A percentile compares a stretch with the other conserved stretches of the same genome.
Conservation (phyloP, 2,797 vertebrate genomes). For the Sebastolobus altivelis region DNA sequence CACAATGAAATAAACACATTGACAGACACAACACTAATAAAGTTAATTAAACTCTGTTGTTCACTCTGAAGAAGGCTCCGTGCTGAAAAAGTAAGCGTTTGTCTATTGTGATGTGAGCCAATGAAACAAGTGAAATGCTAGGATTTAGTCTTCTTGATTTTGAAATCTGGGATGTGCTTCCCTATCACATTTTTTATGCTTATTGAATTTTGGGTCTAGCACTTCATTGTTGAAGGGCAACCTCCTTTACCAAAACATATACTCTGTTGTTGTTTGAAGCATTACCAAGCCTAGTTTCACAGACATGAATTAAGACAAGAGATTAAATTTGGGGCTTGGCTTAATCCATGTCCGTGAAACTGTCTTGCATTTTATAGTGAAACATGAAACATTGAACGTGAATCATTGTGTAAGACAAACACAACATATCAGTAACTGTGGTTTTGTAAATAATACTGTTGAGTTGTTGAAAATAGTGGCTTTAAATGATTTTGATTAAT, state of each 20-base stretch:
- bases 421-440: neutral
- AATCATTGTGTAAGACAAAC: conserved; percentile 14
- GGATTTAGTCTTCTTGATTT: neutral
- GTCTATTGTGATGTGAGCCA: neutral
- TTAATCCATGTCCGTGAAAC: conserved; percentile 7
- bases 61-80: neutral
- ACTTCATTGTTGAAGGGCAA: too few relatives aligned
- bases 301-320: neutral
- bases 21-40: conserved; percentile 31
- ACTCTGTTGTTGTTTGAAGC: neutral
- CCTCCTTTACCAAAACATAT: too few relatives aligned
- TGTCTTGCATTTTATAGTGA: conserved; percentile 23
- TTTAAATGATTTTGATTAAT: conserved; percentile 39
- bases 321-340: neutral
- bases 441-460: conserved; percentile 5
- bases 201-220: too few relatives aligned
- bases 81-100: too few relatives aligned
- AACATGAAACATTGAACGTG: conserved; percentile 1
- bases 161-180: neutral
- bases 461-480: conserved; percentile 61
- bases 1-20: conserved; percentile 34
- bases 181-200: neutral
- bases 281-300: conserved; percentile 11
- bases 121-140: neutral
- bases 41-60: conserved; percentile 6